phyloP scores from a whole-genome alignment of 1,140 invertebrate species.

The Drosophila grimshawi region DNA sequence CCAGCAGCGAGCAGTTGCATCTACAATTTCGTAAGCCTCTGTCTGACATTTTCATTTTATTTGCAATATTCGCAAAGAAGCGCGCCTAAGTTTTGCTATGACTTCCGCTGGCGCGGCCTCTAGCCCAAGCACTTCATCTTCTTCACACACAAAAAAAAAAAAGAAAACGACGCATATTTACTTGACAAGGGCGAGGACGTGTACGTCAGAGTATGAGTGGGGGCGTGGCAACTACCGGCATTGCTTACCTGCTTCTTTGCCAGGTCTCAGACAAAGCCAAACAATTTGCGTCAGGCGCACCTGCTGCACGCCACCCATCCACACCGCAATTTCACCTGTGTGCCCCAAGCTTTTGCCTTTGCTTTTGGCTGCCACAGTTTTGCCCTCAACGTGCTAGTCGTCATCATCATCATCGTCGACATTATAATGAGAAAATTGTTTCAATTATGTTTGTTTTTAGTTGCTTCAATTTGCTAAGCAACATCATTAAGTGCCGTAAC shows the following conservation, averaged over 20 bases:
- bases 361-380: conserved; percentile 9
- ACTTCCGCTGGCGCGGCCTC: conserved; percentile 47
- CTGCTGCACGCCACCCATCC: conserved; percentile 38
- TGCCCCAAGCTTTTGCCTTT: conserved; percentile 34
- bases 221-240: conserved; percentile 46
- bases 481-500: conserved; percentile 80
- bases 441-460: conserved; percentile 83
- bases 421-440: conserved; percentile 83
- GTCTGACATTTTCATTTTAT: conserved; percentile 62
- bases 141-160: conserved; percentile 28
- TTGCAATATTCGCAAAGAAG: conserved; percentile 52
- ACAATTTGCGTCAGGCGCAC: conserved; percentile 75
- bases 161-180: conserved; percentile 69
- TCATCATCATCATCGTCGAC: conserved; percentile 51
- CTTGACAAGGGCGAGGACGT: conserved; percentile 53
- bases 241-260: conserved; percentile 75
- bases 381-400: conserved; percentile 9
- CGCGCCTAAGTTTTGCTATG: conserved; percentile 66
- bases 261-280: conserved; percentile 65
- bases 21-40: conserved; percentile 45
- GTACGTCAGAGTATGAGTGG: background rate
- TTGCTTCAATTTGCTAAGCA: conserved; percentile 83
- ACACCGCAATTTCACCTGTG: background rate
- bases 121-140: conserved; percentile 66
- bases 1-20: conserved; percentile 18